Conservation (phyloP, 2,113 vertebrate genomes). For the Ciconia stormi region DNA sequence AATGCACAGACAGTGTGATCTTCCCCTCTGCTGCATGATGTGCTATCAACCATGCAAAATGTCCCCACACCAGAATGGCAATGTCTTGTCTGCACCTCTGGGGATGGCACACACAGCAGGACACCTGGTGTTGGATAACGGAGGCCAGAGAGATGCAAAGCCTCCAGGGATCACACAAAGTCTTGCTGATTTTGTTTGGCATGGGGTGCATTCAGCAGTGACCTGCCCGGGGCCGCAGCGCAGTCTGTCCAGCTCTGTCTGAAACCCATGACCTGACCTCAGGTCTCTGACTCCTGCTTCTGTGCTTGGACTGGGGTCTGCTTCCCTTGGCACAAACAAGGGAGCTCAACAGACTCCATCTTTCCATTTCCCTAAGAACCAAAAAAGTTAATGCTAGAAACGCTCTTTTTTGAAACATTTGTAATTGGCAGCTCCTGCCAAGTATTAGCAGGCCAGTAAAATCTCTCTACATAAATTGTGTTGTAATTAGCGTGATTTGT, state of each 20-base stretch:
- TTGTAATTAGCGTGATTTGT: constrained; percentile 48
- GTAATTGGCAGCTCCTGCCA: constrained; percentile 28
- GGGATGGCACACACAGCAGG: not conserved
- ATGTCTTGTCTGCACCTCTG: not conserved
- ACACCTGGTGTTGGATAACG: not conserved
- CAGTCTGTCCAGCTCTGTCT: not conserved
- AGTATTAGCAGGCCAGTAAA: constrained; percentile 23
- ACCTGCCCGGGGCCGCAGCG: rapidly evolving
- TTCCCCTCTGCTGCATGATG: not conserved
- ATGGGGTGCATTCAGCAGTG: not conserved
- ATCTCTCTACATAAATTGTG: constrained; percentile 51
- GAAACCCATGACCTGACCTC: not conserved
- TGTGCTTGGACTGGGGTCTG: not conserved
- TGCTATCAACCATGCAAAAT: not conserved
- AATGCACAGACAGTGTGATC: not conserved
- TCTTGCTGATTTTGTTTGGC: not conserved
- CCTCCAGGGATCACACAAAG: not conserved
- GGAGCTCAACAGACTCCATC: not conserved
- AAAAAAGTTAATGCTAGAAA: not conserved
- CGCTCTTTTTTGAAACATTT: constrained; percentile 3
- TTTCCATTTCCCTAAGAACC: not conserved
- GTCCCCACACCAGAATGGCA: not conserved
- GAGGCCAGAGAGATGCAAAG: not conserved
- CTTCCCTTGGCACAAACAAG: not conserved
- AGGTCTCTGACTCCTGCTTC: not conserved